These are phyloP conservation scores for Campylomormyrus tamandua DNA, from an alignment of 2,113 vertebrate species.

Conservation along the genomic window DNA sequence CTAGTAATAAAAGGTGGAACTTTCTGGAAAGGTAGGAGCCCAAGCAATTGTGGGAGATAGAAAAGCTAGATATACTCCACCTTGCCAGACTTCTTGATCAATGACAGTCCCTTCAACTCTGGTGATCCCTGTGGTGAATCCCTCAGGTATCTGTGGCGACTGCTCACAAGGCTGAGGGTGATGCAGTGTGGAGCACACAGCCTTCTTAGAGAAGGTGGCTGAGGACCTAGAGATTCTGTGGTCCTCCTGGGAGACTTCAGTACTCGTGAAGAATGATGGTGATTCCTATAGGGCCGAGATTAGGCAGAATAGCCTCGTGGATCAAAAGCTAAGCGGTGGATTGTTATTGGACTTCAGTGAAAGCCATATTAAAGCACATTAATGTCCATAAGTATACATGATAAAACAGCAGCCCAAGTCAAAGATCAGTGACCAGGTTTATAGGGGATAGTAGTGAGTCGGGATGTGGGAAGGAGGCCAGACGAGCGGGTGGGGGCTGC, in stretches of 20 bases:
- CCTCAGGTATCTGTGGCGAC: not conserved
- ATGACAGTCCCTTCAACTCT: not conserved
- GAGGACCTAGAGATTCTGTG: not conserved
- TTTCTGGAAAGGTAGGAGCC: not conserved
- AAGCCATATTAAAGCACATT: not conserved
- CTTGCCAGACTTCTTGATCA: not conserved
- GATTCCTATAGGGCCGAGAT: not conserved
- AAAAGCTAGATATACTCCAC: not conserved
- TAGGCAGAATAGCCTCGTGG: not conserved
- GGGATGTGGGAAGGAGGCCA: not conserved
- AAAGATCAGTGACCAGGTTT: not conserved
- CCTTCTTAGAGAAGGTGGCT: not conserved
- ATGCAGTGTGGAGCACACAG: not conserved
- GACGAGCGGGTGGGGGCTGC: not conserved
- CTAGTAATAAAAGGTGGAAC: not conserved
- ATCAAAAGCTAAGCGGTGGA: not conserved
- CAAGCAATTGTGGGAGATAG: not conserved
- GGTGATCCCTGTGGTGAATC: not conserved
- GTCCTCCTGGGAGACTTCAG: not conserved
- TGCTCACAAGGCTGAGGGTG: not conserved
- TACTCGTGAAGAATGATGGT: not conserved
- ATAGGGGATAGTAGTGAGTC: not conserved
- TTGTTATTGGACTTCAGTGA: not conserved
- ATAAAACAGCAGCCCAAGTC: not conserved
- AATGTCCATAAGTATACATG: not conserved